These are phyloP conservation scores for Eueremaeus valkanovi DNA, from an alignment of 2,888 invertebrate species.

Conservation along the genomic window DNA sequence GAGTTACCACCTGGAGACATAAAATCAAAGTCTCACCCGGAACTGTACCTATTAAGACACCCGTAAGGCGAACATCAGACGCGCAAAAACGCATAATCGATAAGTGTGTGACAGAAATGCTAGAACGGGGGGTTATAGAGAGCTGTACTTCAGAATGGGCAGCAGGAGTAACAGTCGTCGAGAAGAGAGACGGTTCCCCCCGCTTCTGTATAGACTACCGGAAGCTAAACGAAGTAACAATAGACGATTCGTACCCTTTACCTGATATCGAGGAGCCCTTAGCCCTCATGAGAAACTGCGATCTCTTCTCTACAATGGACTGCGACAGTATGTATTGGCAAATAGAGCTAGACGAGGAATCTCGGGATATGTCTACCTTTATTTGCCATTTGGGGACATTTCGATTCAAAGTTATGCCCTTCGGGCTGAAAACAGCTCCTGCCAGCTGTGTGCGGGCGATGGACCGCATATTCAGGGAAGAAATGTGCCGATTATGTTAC, in stretches of 20 bases:
- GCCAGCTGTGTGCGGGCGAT: conserved; percentile 30
- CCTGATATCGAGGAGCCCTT: conserved; percentile 36
- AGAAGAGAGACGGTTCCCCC: conserved; percentile 28
- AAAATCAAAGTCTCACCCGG: too few species aligned
- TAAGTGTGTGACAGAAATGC: background rate
- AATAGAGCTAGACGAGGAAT: background rate
- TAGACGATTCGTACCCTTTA: conserved; percentile 28
- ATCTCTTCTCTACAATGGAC: conserved; percentile 29
- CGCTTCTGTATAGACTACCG: conserved; percentile 39
- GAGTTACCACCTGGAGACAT: too few species aligned
- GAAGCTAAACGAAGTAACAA: conserved; percentile 26
- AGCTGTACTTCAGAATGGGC: background rate
- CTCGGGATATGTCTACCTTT: conserved; percentile 28
- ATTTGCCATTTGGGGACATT: conserved; percentile 5
- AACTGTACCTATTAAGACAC: too few species aligned
- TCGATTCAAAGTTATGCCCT: conserved; percentile 36
- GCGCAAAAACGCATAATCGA: background rate
- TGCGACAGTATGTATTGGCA: conserved; percentile 26
- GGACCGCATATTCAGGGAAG: background rate
- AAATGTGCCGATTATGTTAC: background rate
- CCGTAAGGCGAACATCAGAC: too few species aligned
- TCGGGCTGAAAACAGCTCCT: conserved; percentile 40
- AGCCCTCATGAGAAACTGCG: background rate
- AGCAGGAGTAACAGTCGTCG: conserved; percentile 28
- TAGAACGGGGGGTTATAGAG: background rate